Conservation (phyloP, 2,797 vertebrate species). For the Sebastes itinus region DNA sequence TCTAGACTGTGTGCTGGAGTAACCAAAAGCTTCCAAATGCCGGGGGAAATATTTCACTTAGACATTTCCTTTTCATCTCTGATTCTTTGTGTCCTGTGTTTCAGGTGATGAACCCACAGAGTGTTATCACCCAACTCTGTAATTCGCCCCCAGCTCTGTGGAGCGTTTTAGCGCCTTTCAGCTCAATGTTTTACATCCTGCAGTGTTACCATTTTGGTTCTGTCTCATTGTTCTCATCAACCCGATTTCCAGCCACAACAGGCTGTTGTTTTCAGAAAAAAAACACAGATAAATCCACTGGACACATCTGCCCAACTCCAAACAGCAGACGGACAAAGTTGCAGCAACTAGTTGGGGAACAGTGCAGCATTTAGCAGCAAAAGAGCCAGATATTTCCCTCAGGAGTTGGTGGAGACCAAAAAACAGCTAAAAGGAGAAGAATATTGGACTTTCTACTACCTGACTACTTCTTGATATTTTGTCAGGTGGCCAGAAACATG, state of each 20-base stretch:
- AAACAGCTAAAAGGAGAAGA: background rate
- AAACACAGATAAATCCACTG: background rate
- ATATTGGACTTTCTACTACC: background rate
- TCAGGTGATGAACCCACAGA: background rate
- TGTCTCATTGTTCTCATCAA: background rate
- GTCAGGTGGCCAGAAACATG: background rate
- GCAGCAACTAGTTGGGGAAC: background rate
- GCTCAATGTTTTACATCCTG: too few species aligned
- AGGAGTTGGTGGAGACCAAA: background rate
- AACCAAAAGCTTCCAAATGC: conserved; percentile 10
- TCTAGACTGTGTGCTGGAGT: conserved; percentile 20
- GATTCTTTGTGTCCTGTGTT: background rate
- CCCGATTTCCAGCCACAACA: background rate
- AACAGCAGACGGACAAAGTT: background rate
- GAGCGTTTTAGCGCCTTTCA: too few species aligned
- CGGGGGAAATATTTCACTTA: background rate
- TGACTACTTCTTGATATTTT: background rate
- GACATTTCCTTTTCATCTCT: background rate
- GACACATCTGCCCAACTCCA: background rate
- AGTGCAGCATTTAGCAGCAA: background rate
- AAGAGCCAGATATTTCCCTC: background rate
- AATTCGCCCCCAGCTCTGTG: background rate
- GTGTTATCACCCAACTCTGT: background rate
- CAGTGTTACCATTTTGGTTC: background rate
- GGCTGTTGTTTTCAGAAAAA: background rate